Base-by-base conservation (phyloP, 2,888 invertebrate species). In the Erannis defoliaria region DNA sequence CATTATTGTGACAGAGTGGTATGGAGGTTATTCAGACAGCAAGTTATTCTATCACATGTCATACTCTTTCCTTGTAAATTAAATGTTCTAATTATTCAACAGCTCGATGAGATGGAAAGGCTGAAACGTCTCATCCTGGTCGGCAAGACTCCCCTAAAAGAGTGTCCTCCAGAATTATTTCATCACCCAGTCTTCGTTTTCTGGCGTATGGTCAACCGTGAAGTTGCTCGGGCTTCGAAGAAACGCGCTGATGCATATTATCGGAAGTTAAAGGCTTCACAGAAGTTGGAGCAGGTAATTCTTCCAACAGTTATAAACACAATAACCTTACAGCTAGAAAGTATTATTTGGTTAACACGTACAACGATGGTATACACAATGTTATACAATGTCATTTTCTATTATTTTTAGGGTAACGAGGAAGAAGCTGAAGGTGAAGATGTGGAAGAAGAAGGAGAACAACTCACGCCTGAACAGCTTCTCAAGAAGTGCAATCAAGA, bases 181-280 rank as follows among this genome's bases (percentile, higher is more conserved):
- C 88, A 94, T 63, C 96, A 96, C 81, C 96, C 96, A 0, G 94
- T 96, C 3, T 95, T 96, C 82, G 93, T 94, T n/a, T 95, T 95
- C 73, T 94, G 95, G 93, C 79, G 92, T 40, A 94, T 93, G 88
- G 93, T 93, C 54, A 93, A 93, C 71, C 78, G 84, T n/a, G 93
- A 93, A 72, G 93, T 93, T 1, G 89, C 88, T 1, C 84, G 77
- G 43, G 92, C 91, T 0, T 89, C 90, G 2, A 93, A 90, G 74
- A 93, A 89, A 73, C 82, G 93, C 3, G 90, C 92, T 0, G 90
- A 93, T 35, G 89, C 87, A 0, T 93, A 90, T 71, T 90, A 85
- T 59, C 89, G 89, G 55, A 93, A 93, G 67, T 70, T 93, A 42
- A 89, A 89, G 69, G 85, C 87, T 1, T 81, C 89, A 0, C 88